Conservation (phyloP, 2,113 vertebrate genomes). For the Athene noctua region DNA sequence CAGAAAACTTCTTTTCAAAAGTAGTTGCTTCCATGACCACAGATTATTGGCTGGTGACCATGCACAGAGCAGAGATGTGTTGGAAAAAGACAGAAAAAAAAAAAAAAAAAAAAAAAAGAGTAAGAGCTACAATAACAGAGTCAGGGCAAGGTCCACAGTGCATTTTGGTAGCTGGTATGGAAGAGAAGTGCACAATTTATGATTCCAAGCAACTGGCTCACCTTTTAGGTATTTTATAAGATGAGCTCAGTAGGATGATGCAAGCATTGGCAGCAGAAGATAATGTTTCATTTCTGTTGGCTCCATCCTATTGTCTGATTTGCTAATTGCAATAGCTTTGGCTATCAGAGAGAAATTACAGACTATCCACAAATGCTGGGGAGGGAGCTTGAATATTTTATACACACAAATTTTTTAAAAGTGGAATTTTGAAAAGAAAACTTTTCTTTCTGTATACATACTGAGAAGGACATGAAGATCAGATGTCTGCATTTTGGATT, state of each 20-base stretch:
- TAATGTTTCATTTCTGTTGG: slow-evolving; percentile 43
- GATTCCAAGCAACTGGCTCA: slow-evolving; percentile 3
- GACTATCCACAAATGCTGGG: not conserved
- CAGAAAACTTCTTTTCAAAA: not conserved
- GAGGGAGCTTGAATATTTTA: not conserved
- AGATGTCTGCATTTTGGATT: not conserved
- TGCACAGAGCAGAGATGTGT: not conserved
- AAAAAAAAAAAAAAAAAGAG: not conserved
- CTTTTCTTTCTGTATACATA: not conserved
- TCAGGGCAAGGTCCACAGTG: not conserved
- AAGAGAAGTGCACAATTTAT: not conserved
- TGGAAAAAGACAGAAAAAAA: not conserved
- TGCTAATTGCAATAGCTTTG: slow-evolving; percentile 28
- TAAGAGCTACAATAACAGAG: not conserved
- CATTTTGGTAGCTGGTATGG: not conserved
- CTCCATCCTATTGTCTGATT: slow-evolving; percentile 23
- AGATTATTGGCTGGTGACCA: not conserved
- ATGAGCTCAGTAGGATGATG: slow-evolving; percentile 48
- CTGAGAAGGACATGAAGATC: not conserved
- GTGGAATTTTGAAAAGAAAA: not conserved
- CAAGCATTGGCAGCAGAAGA: slow-evolving; percentile 35
- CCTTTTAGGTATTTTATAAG: slow-evolving; percentile 25
- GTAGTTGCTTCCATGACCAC: not conserved
- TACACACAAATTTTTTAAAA: not conserved
- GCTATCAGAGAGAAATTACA: slow-evolving; percentile 12